phyloP scores from a whole-genome alignment of 2,888 invertebrate species.

The Drosophila birchii region DNA sequence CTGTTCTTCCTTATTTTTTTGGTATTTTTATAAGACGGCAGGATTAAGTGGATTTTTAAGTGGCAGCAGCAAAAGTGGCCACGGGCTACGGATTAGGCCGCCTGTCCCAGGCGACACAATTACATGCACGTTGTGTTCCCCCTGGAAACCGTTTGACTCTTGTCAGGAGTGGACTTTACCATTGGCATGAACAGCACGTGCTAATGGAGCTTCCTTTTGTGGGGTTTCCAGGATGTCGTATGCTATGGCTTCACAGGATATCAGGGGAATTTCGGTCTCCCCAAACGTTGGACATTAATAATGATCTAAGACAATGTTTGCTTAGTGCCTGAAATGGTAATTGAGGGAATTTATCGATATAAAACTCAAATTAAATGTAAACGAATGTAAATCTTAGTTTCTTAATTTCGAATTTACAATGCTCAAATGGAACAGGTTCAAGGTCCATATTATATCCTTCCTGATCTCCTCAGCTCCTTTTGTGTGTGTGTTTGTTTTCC shows the following conservation, averaged over 20 bases:
- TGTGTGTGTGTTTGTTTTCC: slow-evolving; percentile 3
- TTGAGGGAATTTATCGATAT: background rate
- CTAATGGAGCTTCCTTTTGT: slow-evolving; percentile 56
- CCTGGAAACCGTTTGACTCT: slow-evolving; percentile 38
- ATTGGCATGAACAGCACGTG: slow-evolving; percentile 76
- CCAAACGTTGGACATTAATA: background rate
- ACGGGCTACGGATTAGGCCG: slow-evolving; percentile 69
- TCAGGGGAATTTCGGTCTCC: background rate
- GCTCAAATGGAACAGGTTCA: background rate
- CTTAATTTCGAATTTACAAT: background rate
- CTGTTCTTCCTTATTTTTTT: slow-evolving; percentile 15
- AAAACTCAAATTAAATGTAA: background rate
- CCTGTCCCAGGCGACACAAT: slow-evolving; percentile 71
- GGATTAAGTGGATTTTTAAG: slow-evolving; percentile 79
- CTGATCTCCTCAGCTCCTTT: background rate
- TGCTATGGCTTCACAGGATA: background rate
- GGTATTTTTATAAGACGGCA: slow-evolving; percentile 59
- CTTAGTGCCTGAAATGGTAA: background rate
- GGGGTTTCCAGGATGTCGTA: background rate
- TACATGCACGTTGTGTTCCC: slow-evolving; percentile 66
- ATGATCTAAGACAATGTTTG: background rate
- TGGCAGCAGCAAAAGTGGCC: slow-evolving; percentile 78
- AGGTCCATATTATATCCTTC: background rate
- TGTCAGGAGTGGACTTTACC: slow-evolving; percentile 45
- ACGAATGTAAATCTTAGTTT: too few species aligned